Base-by-base conservation (phyloP, 92 coral and sea anemone species). In the Palythoa grandiflora region DNA sequence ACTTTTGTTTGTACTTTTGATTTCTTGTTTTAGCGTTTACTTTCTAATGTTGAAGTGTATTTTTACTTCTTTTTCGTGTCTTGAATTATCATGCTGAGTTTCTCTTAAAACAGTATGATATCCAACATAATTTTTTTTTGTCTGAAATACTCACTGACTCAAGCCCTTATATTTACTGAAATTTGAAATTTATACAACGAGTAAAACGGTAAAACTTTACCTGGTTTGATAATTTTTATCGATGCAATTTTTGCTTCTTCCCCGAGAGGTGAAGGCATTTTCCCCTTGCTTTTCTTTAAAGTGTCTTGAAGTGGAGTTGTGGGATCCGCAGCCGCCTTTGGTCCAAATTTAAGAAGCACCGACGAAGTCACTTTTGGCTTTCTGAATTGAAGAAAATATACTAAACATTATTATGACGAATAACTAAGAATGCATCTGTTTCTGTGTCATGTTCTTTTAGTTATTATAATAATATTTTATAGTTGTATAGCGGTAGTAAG, bases 291-390 rank as follows among this genome's bases (percentile, higher is more conserved):
- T 78, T 89, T 91, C 80, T 89, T 88, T 73, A 95, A 61, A 14
- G 88, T 84, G 37, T 91, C 80, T 88, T 95, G 98, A 47, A 95
- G 60, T 5, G 98, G 96, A 39, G 84, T 71, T 48, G 98, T 95
- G 2, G 98, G 98, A 71, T 95, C 98, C 17, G 96, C 96, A 15
- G 88, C 88, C 47, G 87, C 90, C 73, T 90, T 92, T n/a, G 94
- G 98, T 38, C 94, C 93, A 54, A 95, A 95, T 85, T 91, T 95
- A 28, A 95, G 80, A 53, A 95, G 83, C 17, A 91, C 28, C 0
- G 91, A 88, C 6, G 78, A 83, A 3, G 89, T 89, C 37, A 93
- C 89, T 81, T 79, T 88, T 0, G 86, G 89, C 2, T 85, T 60
- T 21, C 94, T 92, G 70, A 63, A 19, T 5, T 36, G 3, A 35